Base-by-base conservation (phyloP, 2,888 invertebrate genomes). In the Rhamnusium bicolor region DNA sequence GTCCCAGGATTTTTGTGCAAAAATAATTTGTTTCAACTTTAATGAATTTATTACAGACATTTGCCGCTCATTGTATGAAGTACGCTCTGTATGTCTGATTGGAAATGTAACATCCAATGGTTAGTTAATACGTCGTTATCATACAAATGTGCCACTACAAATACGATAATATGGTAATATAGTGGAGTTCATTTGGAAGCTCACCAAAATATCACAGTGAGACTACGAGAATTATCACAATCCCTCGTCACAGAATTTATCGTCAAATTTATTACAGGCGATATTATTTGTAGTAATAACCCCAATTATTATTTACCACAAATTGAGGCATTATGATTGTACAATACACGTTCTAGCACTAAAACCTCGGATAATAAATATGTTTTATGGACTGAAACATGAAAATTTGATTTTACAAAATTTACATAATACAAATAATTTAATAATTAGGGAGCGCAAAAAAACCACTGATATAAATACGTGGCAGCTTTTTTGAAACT, bases 231-330 rank as follows among this genome's bases (percentile, higher is more conserved):
- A 80, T 80, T 79, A 80, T 80, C 80, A 71, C 72, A 70, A 75
- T 76, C 74, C 76, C 78, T 74, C 74, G 78, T 76, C 74, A 71
- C 60, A 68, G 69, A 68, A 78, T 77, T 80, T 80, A 80, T 78
- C 75, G 75, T 67, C 54, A 75, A 69, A 80, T 79, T 80, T 81
- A 80, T 71, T 76, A 71, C 71, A 71, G 65, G 72, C 70, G 67
- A 63, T 74, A 72, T 77, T 74, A 79, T 77, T 75, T 76, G 74
- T 76, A 71, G 70, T 79, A 79, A 76, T 76, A 77, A 70, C 74
- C 72, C 56, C 74, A 76, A 79, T 77, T 79, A 79, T 79, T 77
- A 76, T 79, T 76, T 77, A 72, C 74, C 73, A 69, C 70, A 75
- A 76, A 75, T 79, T 75, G 66, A 72, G 53, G 63, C 47, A 68